Base-by-base conservation (phyloP, 2,113 vertebrate species). In the Chloebia gouldiae region DNA sequence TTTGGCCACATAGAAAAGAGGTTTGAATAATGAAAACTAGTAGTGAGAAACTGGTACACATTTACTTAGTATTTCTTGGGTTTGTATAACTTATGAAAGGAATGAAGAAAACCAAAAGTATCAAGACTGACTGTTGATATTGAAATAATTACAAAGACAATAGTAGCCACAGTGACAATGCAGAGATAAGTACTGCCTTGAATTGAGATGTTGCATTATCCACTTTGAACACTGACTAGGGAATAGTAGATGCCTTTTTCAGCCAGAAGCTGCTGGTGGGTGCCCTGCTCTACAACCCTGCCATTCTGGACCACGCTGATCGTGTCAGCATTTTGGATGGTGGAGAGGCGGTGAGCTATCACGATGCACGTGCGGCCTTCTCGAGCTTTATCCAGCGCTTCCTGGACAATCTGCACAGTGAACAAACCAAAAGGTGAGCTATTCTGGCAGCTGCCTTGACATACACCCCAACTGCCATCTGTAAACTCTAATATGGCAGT, bases 281-380 rank as follows among this genome's bases (percentile, higher is more conserved):
- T 99, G 64, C 99, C 99, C 31, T 98, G 97, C 84, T 99, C 99
- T 42, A 97, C 66, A 13, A 99, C 93, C 49, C 92, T 97, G 31
- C 99, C 99, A 0, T 98, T 98, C 92, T 99, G 97, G 70, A 99
- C 73, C 76, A 99, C 99, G 0, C 98, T 98, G 6, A 99, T 99
- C 39, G 97, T 94, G 96, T 99, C 98, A 1, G 99, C 99, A 1
- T 98, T 99, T 93, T 99, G 98, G 94, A 99, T 98, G 86, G 99
- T 99, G 96, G 99, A 99, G 78, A 99, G 98, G 54, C 99, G 98
- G 73, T 99, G 99, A 39, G 99, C 98, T 30, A 99, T 98, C 37
- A 99, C 82, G 1, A 99, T 99, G 93, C 99, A 99, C 2, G 99
- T 99, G 42, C 99, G 98, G 35, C 99, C 99, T 93, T 98, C 94